Evolutionary conservation across 2,113 vertebrate genomes (phyloP).

Genomic region (Nestor notabilis): DNA sequence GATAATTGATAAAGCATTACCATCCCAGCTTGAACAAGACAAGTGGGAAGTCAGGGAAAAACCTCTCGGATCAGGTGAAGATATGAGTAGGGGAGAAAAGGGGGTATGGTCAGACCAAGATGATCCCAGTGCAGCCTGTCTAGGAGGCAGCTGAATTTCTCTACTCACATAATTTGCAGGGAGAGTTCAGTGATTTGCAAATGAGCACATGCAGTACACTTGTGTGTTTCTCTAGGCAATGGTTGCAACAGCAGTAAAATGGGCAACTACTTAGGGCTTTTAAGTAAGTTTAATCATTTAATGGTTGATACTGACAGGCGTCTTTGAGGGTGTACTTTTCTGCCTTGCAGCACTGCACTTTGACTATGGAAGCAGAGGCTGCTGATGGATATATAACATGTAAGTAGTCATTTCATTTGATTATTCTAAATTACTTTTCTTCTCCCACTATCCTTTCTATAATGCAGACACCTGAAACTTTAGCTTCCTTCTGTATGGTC

Average conservation of each 20-base stretch:
- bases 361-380: slow-evolving; percentile 91
- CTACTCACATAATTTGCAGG: slow-evolving; percentile 64
- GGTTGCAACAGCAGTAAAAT: slow-evolving; percentile 69
- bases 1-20: slow-evolving; percentile 33
- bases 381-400: slow-evolving; percentile 89
- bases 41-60: not conserved
- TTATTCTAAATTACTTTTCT: slow-evolving; percentile 29
- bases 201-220: slow-evolving; percentile 58
- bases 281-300: slow-evolving; percentile 74
- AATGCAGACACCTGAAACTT: not conserved
- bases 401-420: slow-evolving; percentile 83
- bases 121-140: slow-evolving; percentile 35
- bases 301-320: slow-evolving; percentile 67
- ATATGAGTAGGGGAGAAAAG: not conserved
- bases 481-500: not conserved
- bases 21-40: not conserved
- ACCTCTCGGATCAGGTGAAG: not conserved
- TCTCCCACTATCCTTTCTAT: not conserved
- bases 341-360: slow-evolving; percentile 87
- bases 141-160: slow-evolving; percentile 59
- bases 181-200: slow-evolving; percentile 71
- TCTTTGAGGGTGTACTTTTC: slow-evolving; percentile 75
- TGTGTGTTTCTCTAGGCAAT: slow-evolving; percentile 71
- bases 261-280: slow-evolving; percentile 70
- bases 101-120: not conserved